These are phyloP conservation scores for Heterochromis multidens DNA, from an alignment of 2,113 vertebrate genomes.

Conservation along the genomic window DNA sequence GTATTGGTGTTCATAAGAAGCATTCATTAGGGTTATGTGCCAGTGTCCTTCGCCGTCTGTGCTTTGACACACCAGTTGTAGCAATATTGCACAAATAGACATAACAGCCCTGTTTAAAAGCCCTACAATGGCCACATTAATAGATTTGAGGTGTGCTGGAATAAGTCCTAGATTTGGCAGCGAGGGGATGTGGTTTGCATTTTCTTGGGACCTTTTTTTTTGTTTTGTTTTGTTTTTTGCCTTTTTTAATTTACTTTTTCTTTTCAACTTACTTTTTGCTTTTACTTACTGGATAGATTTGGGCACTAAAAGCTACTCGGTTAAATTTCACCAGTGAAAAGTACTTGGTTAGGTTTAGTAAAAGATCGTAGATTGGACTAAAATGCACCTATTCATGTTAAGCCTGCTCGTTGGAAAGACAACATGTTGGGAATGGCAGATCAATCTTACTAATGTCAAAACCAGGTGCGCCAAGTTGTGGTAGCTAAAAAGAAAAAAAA, in stretches of 20 bases:
- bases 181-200: not conserved
- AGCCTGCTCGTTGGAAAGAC: not conserved
- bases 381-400: not conserved
- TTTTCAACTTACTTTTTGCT: not conserved
- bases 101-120: not conserved
- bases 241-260: not conserved
- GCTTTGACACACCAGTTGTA: not conserved
- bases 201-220: not conserved
- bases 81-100: not conserved
- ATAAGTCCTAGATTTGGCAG: not conserved
- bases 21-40: not conserved
- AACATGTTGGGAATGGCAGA: not conserved
- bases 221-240: not conserved
- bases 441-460: not conserved
- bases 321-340: not conserved
- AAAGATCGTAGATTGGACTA: not conserved
- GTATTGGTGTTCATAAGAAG: not conserved
- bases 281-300: not conserved
- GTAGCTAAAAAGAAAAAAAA: no score
- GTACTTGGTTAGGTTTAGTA: not conserved
- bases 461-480: not conserved
- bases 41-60: not conserved
- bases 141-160: not conserved
- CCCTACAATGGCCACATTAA: not conserved
- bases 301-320: not conserved